A percentile compares a stretch with the other conserved stretches of the same genome.
Conservation (phyloP, 2,888 invertebrate genomes). For the Phanerotoma sp. region DNA sequence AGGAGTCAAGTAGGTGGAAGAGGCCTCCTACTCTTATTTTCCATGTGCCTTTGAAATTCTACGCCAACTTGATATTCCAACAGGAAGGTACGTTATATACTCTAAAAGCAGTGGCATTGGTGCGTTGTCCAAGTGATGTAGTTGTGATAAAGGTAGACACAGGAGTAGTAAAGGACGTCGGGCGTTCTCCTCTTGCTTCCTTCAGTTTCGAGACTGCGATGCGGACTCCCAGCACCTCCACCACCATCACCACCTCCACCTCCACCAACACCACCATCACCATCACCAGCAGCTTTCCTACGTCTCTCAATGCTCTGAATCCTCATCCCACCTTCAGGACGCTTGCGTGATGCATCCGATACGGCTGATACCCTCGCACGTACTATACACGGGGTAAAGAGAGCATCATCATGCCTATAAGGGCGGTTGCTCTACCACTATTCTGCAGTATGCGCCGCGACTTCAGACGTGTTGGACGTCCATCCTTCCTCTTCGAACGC, state of each 20-base stretch:
- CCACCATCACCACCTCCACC: too few species aligned
- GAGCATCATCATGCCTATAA: constrained; percentile 52
- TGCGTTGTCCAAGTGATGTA: background rate
- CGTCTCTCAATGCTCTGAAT: background rate
- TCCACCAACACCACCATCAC: too few species aligned
- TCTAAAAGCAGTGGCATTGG: too few species aligned
- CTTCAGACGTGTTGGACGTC: constrained; percentile 37
- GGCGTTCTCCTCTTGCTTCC: background rate
- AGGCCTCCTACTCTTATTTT: too few species aligned
- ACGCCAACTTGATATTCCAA: constrained; percentile 21
- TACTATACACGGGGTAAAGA: constrained; percentile 26
- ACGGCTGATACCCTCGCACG: constrained; percentile 4
- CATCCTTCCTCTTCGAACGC: background rate
- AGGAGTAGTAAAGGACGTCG: too few species aligned
- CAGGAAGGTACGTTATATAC: too few species aligned
- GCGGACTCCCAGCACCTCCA: too few species aligned
- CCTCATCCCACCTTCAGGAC: constrained; percentile 16
- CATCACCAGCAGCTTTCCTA: constrained; percentile 19
- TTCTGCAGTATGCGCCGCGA: constrained; percentile 56
- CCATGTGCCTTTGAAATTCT: constrained; percentile 13
- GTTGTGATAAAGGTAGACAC: too few species aligned
- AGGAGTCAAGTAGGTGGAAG: too few species aligned
- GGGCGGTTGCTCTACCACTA: constrained; percentile 55
- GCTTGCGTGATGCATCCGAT: constrained; percentile 33
- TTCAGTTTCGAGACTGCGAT: constrained; percentile 7